Evolutionary conservation across 2,113 vertebrate genomes (phyloP).

Genomic region (Pyrgilauda ruficollis): DNA sequence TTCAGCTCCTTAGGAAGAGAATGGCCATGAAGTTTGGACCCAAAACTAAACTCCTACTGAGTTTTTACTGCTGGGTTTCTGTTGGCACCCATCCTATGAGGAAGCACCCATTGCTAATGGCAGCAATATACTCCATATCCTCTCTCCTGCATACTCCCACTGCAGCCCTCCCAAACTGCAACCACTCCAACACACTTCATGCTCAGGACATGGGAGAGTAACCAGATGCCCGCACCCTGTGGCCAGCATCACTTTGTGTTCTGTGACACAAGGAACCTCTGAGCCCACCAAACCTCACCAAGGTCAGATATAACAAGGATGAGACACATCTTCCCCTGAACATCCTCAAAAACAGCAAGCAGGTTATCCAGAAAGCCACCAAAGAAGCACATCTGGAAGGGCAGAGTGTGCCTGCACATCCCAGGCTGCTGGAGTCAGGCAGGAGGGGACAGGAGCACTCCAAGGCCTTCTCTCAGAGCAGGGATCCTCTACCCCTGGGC

Average conservation of each 20-base stretch:
- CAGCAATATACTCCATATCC: too few species aligned
- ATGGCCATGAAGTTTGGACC: neutral
- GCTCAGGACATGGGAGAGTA: neutral
- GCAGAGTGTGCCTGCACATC: neutral
- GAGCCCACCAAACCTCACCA: neutral
- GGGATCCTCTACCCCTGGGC: neutral
- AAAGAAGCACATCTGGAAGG: neutral
- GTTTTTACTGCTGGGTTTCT: neutral
- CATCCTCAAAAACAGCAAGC: neutral
- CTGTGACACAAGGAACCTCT: neutral
- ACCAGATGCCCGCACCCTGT: neutral
- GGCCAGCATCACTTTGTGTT: neutral
- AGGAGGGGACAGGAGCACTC: neutral
- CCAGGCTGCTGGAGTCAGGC: neutral
- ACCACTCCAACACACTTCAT: neutral
- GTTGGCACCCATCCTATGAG: neutral
- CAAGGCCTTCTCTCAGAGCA: accelerated
- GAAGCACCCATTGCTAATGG: neutral
- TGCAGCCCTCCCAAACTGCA: neutral
- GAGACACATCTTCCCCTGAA: neutral
- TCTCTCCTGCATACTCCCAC: neutral
- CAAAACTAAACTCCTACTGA: neutral
- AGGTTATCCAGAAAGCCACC: neutral
- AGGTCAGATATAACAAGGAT: accelerated
- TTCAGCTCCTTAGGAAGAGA: neutral